Base-by-base conservation (phyloP, 2,888 invertebrate genomes). In the Muschampia plurimacula region DNA sequence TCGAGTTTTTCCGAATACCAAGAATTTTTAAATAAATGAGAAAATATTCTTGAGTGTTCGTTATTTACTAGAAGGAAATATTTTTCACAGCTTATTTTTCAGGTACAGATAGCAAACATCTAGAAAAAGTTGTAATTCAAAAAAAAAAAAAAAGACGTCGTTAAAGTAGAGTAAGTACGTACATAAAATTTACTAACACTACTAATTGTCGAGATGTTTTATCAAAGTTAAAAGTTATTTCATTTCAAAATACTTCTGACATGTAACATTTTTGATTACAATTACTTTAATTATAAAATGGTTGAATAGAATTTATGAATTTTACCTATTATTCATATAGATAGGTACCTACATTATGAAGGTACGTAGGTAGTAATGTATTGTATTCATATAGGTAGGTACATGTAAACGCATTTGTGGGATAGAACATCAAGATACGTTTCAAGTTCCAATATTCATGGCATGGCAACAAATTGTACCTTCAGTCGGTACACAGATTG, bases 401-500 rank as follows among this genome's bases (percentile, higher is more conserved):
- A 44, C 15, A 12, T 60, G 1, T 41, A 44, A 46, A 32, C 44
- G 9, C 12, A 59, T 15, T 32, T 67, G 39, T 41, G 28, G 15
- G 59, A 60, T 36, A 36, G 32, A 69, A 39, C 52, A 9, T 63
- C 39, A 52, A 36, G 39, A 22, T 63, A 67, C 68, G n/a, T 49
- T 68, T 63, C 69, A 28, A 62, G 52, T 72, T 63, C 36, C 67
- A 72, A 72, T 72, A 72, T 72, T 72, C 71, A 72, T 72, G 55
- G 67, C 67, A 74, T 74, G 65, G 74, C 76, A 79, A 79, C 79
- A 79, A 80, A 81, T 80, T 76, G 80, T 77, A 77, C 80, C 78
- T 82, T 78, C 78, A 79, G 78, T 75, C 74, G 66, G 78, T 77
- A 77, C 80, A 74, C 77, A 81, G 89, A 90, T 90, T 89, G 89